Percentiles rank a stretch among this genome's conserved stretches.
phyloP scores from a whole-genome alignment of 2,888 invertebrate genomes.

The Malthinus flaveolus region DNA sequence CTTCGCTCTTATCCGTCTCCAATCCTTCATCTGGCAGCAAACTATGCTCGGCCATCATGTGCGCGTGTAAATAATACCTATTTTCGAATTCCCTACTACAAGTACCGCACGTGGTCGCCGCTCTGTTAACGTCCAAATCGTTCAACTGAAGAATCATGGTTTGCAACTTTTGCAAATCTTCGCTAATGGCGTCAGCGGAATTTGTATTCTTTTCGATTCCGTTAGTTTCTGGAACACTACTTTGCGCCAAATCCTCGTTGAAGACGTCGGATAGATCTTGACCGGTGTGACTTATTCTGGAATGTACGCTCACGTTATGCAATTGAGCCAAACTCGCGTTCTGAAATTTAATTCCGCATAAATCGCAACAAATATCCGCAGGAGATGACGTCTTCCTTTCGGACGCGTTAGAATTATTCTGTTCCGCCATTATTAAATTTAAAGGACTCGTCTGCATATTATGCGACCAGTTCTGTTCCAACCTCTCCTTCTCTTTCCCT shows the following conservation, averaged over 20 bases:
- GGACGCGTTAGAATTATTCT: conserved; percentile 53
- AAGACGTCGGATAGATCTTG: conserved; percentile 28
- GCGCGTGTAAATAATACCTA: conserved; percentile 69
- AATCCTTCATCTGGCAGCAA: conserved; percentile 55
- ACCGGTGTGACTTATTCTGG: conserved; percentile 38
- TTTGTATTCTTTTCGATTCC: conserved; percentile 25
- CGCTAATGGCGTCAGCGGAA: conserved; percentile 69
- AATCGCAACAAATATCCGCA: conserved; percentile 57
- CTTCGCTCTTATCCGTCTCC: conserved; percentile 49
- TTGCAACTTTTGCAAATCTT: conserved; percentile 85
- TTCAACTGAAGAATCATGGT: conserved; percentile 90
- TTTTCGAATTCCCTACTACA: conserved; percentile 75
- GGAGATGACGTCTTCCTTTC: conserved; percentile 55
- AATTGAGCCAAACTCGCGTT: conserved; percentile 53
- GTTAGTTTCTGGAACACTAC: conserved; percentile 18
- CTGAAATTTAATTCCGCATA: conserved; percentile 59
- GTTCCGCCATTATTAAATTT: conserved; percentile 74
- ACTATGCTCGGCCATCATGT: conserved; percentile 70
- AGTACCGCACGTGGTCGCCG: conserved; percentile 62
- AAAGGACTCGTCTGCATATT: conserved; percentile 71
- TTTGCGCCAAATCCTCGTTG: conserved; percentile 25
- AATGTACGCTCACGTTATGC: conserved; percentile 52
- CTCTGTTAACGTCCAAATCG: conserved; percentile 69
- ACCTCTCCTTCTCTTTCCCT: conserved; percentile 52
- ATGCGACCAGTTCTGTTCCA: conserved; percentile 50